Base-by-base conservation (phyloP, 2,888 invertebrate species). In the Hesperia comma region DNA sequence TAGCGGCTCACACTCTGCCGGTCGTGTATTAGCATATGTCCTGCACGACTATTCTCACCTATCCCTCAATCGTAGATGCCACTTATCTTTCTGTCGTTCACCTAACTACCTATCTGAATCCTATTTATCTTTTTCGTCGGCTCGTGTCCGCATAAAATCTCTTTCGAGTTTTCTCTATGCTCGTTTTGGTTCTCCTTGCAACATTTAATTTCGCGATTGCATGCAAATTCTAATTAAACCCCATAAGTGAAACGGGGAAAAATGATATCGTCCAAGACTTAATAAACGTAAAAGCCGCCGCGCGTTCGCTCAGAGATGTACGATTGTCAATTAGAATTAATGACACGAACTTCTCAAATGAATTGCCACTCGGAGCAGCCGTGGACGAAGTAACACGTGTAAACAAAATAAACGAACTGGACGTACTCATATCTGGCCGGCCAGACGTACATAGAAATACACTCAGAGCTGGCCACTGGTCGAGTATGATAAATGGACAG, bases 401-500 rank as follows among this genome's bases (percentile, higher is more conserved):
- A 83, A 84, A 85, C 80, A 83, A 89, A 88, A 86, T 81, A 86
- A 88, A 85, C 79, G 78, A 80, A 63, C 55, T 41, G 68, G 69
- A 67, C 69, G 67, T 49, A 19, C 49, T 49, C 49, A 8, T 72
- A 76, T 76, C 76, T 71, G 74, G 69, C 71, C 70, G 69, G 63
- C 70, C 75, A 83, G 83, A 78, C 79, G 75, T 79, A 91, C 90
- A 92, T 80, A 84, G 86, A 81, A 90, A 88, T 83, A 87, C 91
- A 91, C 91, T 91, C 87, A 87, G 85, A 75, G 70, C 78, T 75
- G 76, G 75, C 75, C 79, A 76, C 71, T 79, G 81, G 75, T 80
- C 83, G 80, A 85, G 84, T 84, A 88, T 92, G 90, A 91, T 88
- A 91, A 89, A 92, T 90, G 85, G 79, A 81, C 81, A 73, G 70